Conservation (phyloP, 2,113 vertebrate genomes). For the Lepisosteus oculatus region DNA sequence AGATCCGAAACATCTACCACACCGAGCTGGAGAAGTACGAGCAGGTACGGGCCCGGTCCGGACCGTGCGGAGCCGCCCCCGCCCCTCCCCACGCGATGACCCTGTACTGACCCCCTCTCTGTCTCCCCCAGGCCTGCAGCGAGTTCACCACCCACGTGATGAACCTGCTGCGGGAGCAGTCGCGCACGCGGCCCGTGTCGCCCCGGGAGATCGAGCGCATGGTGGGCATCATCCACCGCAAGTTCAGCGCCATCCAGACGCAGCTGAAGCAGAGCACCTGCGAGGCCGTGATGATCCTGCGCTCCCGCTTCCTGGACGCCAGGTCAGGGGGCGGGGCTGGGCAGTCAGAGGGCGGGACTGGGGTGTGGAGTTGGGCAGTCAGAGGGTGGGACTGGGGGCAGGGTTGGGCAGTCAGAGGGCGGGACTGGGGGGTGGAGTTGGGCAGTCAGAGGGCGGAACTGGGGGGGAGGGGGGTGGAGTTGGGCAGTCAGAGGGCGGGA, state of each 20-base stretch:
- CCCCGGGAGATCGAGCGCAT: slow-evolving; percentile 99
- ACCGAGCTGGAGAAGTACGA: slow-evolving; percentile 92
- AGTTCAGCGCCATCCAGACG: slow-evolving; percentile 99
- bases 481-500: too few species aligned
- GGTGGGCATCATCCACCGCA: slow-evolving; percentile 99
- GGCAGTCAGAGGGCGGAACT: too few species aligned
- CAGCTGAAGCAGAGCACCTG: slow-evolving; percentile 99
- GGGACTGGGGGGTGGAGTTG: too few species aligned
- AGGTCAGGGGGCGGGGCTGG: too few species aligned
- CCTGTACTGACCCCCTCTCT: too few species aligned
- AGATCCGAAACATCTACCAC: slow-evolving; percentile 90
- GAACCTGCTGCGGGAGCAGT: slow-evolving; percentile 98
- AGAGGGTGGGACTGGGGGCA: too few species aligned
- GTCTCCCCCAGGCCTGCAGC: slow-evolving; percentile 86
- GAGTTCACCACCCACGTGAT: slow-evolving; percentile 99
- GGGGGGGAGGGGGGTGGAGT: too few species aligned
- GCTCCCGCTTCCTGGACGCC: slow-evolving; percentile 97
- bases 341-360: too few species aligned
- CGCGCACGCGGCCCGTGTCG: slow-evolving; percentile 96
- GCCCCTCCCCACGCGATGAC: too few species aligned
- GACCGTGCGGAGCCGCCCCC: too few species aligned
- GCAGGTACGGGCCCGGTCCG: slow-evolving; percentile 64
- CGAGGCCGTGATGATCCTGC: slow-evolving; percentile 98
- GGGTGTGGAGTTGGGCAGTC: too few species aligned
- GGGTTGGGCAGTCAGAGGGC: too few species aligned